Percentiles rank a stretch among this genome's conserved stretches.
phyloP scores from a whole-genome alignment of 2,888 invertebrate species.

The Zelleria hepariella region DNA sequence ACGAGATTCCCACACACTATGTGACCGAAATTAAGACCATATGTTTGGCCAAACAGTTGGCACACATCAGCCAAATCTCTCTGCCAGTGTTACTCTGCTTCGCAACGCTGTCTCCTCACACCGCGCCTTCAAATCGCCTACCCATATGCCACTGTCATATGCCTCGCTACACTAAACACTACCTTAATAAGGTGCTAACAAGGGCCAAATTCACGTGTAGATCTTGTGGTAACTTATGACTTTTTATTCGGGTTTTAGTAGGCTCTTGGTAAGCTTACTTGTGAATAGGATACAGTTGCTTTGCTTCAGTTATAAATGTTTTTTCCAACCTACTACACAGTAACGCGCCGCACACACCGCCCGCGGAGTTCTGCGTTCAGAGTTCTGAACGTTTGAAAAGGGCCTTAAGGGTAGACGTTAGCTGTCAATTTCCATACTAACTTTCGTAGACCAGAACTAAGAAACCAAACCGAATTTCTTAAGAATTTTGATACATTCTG shows the following conservation, averaged over 20 bases:
- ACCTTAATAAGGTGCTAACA: slow-evolving; percentile 50
- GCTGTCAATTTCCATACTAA: no score
- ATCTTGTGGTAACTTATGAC: not conserved
- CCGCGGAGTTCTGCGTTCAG: no score
- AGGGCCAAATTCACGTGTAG: slow-evolving; percentile 27
- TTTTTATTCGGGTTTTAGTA: not conserved
- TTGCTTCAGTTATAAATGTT: no score
- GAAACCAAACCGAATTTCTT: no score
- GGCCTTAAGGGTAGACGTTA: no score
- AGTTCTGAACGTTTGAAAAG: no score
- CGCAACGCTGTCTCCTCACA: slow-evolving; percentile 54
- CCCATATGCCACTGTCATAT: slow-evolving; percentile 50
- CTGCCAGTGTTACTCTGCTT: slow-evolving; percentile 19
- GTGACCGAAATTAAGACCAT: not conserved
- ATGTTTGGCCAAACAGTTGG: not conserved
- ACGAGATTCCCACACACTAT: not conserved
- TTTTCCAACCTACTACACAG: no score
- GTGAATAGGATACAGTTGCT: not conserved
- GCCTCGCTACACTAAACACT: slow-evolving; percentile 57
- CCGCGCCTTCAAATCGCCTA: slow-evolving; percentile 53
- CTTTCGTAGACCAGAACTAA: no score
- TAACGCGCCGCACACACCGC: no score
- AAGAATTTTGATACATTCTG: no score
- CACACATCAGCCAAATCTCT: not conserved
- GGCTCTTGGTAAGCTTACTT: not conserved